Percentiles rank a stretch among this genome's conserved stretches.
Evolutionary conservation across 2,888 invertebrate species (phyloP).

Genomic region (Andricus curvator): DNA sequence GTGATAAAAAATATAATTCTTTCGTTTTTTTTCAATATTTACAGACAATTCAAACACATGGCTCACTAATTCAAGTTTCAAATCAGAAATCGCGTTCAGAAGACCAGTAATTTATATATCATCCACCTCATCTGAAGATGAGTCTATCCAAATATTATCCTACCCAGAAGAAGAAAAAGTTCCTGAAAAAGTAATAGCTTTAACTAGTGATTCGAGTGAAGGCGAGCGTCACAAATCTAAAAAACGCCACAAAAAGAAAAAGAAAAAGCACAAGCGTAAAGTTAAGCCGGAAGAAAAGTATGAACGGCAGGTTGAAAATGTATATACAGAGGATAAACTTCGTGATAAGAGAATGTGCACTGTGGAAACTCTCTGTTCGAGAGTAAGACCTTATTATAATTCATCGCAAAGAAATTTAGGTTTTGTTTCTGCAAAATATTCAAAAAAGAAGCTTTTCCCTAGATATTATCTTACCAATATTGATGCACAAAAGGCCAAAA

Average conservation of each 20-base stretch:
- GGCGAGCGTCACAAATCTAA: conserved; percentile 46
- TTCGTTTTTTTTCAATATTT: conserved; percentile 47
- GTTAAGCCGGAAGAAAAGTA: conserved; percentile 55
- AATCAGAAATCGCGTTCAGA: conserved; percentile 61
- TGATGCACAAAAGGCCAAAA: conserved; percentile 58
- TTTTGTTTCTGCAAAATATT: conserved; percentile 55
- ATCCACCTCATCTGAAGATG: conserved; percentile 64
- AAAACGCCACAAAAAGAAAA: conserved; percentile 65
- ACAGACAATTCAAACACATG: conserved; percentile 57
- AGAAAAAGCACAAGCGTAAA: conserved; percentile 62
- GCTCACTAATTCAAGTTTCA: conserved; percentile 78
- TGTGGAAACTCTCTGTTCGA: conserved; percentile 83
- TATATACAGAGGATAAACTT: conserved; percentile 82
- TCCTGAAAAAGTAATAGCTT: conserved; percentile 33
- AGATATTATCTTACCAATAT: conserved; percentile 66
- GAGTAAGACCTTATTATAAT: conserved; percentile 82
- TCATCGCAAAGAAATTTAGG: conserved; percentile 59
- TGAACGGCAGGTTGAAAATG: conserved; percentile 66
- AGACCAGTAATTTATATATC: conserved; percentile 54
- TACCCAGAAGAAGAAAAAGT: conserved; percentile 43
- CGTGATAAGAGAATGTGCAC: conserved; percentile 81
- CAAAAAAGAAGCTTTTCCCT: conserved; percentile 52
- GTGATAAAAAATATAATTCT: not conserved
- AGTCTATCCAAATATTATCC: conserved; percentile 51
- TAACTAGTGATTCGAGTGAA: conserved; percentile 40